phyloP scores from a whole-genome alignment of 53 echinoderm and acorn worm genomes.

The Holothuria leucospilota region DNA sequence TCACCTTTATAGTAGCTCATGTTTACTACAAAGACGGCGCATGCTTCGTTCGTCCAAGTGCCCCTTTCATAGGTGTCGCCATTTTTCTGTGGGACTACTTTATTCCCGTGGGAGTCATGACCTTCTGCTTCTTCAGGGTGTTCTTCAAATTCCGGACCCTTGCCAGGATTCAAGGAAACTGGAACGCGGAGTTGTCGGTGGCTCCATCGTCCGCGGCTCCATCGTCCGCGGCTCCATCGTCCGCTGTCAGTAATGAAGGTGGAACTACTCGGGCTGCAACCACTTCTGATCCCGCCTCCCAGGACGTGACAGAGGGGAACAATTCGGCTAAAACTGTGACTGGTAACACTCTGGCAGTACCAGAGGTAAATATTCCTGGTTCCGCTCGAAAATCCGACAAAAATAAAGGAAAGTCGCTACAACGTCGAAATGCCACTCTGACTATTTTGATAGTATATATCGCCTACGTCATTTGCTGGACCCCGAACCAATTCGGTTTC shows the following conservation, averaged over 20 bases:
- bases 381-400: neutral
- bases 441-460: constrained; percentile 74
- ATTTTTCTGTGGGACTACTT: constrained; percentile 81
- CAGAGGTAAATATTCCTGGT: neutral
- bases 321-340: neutral
- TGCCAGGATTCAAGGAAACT: neutral
- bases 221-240: neutral
- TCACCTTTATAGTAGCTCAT: constrained; percentile 60
- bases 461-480: constrained; percentile 81
- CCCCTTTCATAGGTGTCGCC: constrained; percentile 54
- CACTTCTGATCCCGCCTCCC: neutral
- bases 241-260: no score
- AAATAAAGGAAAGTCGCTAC: constrained; percentile 21
- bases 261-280: neutral
- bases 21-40: constrained; percentile 20
- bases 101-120: constrained; percentile 73
- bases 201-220: neutral
- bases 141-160: constrained; percentile 54
- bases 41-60: constrained; percentile 25
- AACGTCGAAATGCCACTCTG: constrained; percentile 74
- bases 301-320: neutral
- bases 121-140: constrained; percentile 65
- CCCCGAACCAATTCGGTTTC: constrained; percentile 76
- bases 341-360: no score
- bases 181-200: constrained; percentile 14